A percentile compares a stretch with the other conserved stretches of the same genome.
phyloP scores from a whole-genome alignment of 2,888 invertebrate species.

The Branchipolynoe longqiensis region DNA sequence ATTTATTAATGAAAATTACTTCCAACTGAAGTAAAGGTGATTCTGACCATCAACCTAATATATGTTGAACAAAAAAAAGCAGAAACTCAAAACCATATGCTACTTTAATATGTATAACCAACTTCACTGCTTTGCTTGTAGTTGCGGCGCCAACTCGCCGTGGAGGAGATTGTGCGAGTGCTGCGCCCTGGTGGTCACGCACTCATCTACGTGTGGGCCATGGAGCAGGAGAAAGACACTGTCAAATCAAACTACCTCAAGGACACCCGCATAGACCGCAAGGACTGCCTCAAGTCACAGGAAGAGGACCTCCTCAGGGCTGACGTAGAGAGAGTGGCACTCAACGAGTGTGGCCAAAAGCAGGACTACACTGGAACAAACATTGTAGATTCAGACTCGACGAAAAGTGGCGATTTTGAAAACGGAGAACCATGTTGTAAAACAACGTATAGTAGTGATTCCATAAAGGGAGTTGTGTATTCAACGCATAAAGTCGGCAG shows the following conservation, averaged over 20 bases:
- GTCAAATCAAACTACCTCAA: slow-evolving; percentile 88
- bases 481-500: no score
- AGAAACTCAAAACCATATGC: no score
- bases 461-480: background rate
- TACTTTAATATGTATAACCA: background rate
- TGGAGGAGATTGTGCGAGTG: slow-evolving; percentile 92
- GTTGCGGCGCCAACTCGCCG: slow-evolving; percentile 90
- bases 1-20: no score
- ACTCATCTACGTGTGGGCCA: slow-evolving; percentile 97
- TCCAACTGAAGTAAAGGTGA: background rate
- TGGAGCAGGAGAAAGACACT: slow-evolving; percentile 90
- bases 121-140: slow-evolving; percentile 75
- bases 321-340: background rate
- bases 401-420: background rate
- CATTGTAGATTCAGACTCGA: background rate
- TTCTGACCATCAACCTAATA: slow-evolving; percentile 26
- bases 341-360: background rate
- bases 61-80: no score
- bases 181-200: slow-evolving; percentile 89
- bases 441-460: background rate
- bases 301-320: background rate
- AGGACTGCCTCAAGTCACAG: slow-evolving; percentile 38
- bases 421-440: background rate
- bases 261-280: slow-evolving; percentile 70
- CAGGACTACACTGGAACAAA: no score